Conservation (phyloP, 23 tunicate genomes). For the Halocynthia aurantium region DNA sequence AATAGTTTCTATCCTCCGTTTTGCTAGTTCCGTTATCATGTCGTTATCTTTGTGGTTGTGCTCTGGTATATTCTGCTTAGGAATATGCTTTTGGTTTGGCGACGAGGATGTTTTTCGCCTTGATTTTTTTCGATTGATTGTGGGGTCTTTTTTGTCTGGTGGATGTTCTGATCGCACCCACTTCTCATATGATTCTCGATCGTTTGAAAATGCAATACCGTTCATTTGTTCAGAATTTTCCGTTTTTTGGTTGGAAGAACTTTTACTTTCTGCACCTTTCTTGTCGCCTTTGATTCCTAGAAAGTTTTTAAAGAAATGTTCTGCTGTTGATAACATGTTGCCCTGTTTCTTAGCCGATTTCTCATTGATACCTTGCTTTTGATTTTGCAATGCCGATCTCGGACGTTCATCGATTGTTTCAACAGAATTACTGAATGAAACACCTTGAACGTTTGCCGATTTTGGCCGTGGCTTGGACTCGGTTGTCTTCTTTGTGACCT, state of each 20-base stretch:
- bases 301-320: slow-evolving; percentile 14
- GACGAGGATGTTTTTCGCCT: too few relatives aligned
- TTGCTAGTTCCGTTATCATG: slow-evolving; percentile 60
- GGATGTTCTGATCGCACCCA: slow-evolving; percentile 54
- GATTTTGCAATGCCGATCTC: slow-evolving; percentile 5
- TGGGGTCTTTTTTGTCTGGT: slow-evolving; percentile 25
- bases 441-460: slow-evolving; percentile 60
- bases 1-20: slow-evolving; percentile 62
- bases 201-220: neutral
- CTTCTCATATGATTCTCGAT: slow-evolving; percentile 42
- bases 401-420: slow-evolving; percentile 11
- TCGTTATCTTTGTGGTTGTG: slow-evolving; percentile 77
- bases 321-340: neutral
- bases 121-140: slow-evolving; percentile 1
- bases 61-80: slow-evolving; percentile 11
- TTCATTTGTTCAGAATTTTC: too few relatives aligned
- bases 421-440: slow-evolving; percentile 40
- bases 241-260: neutral
- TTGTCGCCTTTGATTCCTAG: slow-evolving; percentile 17
- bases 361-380: neutral
- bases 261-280: slow-evolving; percentile 2
- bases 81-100: too few relatives aligned
- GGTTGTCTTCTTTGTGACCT: slow-evolving; percentile 13
- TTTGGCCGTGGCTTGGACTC: slow-evolving; percentile 49
- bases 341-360: neutral